Conservation (phyloP, 2,888 invertebrate species). For the Lordiphosa fenestrarum region DNA sequence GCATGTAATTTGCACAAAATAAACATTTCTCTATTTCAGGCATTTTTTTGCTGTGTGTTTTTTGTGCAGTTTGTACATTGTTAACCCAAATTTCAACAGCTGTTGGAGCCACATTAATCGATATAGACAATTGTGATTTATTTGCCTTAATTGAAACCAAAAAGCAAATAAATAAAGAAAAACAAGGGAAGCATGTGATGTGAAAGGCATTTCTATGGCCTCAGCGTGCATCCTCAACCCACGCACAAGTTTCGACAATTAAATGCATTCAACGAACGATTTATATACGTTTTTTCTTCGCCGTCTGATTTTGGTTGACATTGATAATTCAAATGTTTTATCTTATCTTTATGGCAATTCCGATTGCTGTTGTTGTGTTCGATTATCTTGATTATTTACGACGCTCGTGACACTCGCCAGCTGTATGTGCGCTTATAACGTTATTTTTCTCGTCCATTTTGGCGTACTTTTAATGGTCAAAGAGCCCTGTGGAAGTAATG, state of each 20-base stretch:
- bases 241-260: conserved; percentile 48
- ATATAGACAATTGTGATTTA: conserved; percentile 37
- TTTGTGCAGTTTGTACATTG: conserved; percentile 24
- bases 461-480: neutral
- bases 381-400: conserved; percentile 73
- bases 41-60: conserved; percentile 12
- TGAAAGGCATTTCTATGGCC: conserved; percentile 18
- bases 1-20: conserved; percentile 26
- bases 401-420: conserved; percentile 56
- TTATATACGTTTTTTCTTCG: neutral
- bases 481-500: neutral
- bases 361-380: conserved; percentile 40
- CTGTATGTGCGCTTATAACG: conserved; percentile 14
- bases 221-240: conserved; percentile 3
- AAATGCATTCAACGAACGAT: conserved; percentile 42
- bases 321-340: conserved; percentile 63
- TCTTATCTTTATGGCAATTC: conserved; percentile 65
- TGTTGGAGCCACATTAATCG: conserved; percentile 28
- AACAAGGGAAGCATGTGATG: conserved; percentile 23
- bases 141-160: conserved; percentile 33
- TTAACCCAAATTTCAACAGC: conserved; percentile 53
- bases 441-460: neutral
- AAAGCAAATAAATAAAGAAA: neutral
- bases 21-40: conserved; percentile 18
- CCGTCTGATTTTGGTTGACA: conserved; percentile 22